These are phyloP conservation scores for Cynopterus sphinx DNA, from an alignment of 2,797 vertebrate species.

Conservation along the genomic window DNA sequence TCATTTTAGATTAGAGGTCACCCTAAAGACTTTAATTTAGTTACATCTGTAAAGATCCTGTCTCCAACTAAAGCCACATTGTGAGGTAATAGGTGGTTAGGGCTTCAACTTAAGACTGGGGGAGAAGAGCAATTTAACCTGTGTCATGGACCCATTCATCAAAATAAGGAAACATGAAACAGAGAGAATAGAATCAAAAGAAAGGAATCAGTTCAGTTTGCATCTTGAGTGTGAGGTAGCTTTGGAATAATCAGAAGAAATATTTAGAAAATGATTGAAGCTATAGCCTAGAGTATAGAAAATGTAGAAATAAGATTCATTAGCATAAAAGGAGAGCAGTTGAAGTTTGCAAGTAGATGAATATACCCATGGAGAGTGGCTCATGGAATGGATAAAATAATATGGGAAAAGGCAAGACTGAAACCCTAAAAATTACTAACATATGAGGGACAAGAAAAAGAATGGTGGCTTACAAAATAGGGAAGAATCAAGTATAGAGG, in stretches of 20 bases:
- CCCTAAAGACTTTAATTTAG: background rate
- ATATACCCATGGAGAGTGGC: background rate
- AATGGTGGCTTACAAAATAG: background rate
- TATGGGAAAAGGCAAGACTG: background rate
- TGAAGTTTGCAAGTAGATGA: background rate
- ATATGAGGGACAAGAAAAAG: background rate
- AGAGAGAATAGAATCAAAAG: background rate
- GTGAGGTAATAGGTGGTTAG: background rate
- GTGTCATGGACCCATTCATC: background rate
- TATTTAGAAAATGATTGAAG: conserved; percentile 4
- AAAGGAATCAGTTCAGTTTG: background rate
- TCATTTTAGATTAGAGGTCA: background rate
- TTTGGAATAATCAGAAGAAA: conserved; percentile 18
- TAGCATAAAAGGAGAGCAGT: background rate
- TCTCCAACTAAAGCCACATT: background rate
- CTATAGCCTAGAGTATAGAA: background rate
- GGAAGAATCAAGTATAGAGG: background rate
- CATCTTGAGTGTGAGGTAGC: background rate
- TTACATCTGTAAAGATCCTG: background rate
- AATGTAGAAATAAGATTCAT: background rate
- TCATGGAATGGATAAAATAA: background rate
- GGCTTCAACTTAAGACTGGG: background rate
- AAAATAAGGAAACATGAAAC: conserved; percentile 28
- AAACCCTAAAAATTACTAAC: background rate
- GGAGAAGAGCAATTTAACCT: background rate